Percentiles rank a stretch among this genome's conserved stretches.
Conservation (phyloP, 2,797 vertebrate genomes). For the Vireo griseus region DNA sequence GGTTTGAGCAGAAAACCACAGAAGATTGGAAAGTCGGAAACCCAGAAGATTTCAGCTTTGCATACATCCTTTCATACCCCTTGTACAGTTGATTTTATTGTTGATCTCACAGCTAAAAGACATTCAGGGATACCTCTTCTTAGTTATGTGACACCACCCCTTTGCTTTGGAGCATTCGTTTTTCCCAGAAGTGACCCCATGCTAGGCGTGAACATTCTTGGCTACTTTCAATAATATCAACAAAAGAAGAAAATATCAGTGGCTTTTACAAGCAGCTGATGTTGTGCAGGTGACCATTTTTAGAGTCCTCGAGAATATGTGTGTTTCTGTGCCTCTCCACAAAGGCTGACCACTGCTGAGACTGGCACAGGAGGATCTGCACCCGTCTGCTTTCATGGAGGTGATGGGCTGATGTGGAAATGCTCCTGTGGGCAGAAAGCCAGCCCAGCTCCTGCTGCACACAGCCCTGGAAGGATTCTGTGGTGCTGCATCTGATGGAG, state of each 20-base stretch:
- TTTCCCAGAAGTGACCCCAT: neutral
- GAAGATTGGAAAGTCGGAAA: accelerated
- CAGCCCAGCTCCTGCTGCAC: neutral
- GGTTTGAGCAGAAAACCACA: neutral
- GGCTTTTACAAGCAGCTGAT: neutral
- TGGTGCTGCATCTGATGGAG: neutral
- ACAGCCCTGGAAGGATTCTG: neutral
- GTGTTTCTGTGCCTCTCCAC: neutral
- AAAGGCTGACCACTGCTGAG: neutral
- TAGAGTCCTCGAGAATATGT: too few relatives aligned
- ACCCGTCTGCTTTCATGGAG: neutral
- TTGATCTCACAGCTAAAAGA: neutral
- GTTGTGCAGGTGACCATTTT: neutral
- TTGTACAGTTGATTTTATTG: neutral
- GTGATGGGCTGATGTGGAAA: neutral
- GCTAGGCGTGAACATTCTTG: neutral
- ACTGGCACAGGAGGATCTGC: neutral
- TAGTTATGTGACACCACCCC: neutral
- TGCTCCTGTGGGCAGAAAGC: neutral
- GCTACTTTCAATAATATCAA: neutral
- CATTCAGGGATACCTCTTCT: neutral
- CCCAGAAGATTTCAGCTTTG: neutral
- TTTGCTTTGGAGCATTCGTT: neutral
- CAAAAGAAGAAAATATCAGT: neutral
- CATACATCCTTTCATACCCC: neutral